Evolutionary conservation across 2,113 vertebrate species (phyloP).

Genomic region (Melanostigma gelatinosum): DNA sequence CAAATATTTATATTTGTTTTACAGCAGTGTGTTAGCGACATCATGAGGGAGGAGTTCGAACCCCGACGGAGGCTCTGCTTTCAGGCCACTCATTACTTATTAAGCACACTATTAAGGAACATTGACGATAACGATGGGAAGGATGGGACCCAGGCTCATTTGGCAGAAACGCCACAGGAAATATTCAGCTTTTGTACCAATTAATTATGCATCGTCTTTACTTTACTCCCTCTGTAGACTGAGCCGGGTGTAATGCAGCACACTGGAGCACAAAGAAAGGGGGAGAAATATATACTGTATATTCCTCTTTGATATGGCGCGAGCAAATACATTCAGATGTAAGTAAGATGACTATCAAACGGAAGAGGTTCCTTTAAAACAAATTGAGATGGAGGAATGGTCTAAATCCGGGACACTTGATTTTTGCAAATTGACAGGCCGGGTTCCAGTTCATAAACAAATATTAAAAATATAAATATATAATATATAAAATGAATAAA

Average conservation of each 20-base stretch:
- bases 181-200: conserved; percentile 64
- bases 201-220: conserved; percentile 70
- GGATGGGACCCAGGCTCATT: conserved; percentile 64
- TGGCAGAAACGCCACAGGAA: conserved; percentile 70
- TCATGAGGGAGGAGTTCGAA: not conserved
- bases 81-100: conserved; percentile 74
- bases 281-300: not conserved
- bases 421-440: too few relatives aligned
- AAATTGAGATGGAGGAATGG: not conserved
- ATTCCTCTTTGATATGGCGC: not conserved
- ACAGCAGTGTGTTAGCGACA: not conserved
- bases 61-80: conserved; percentile 30
- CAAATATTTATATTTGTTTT: not conserved
- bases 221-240: conserved; percentile 45
- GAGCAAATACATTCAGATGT: not conserved
- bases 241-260: conserved; percentile 19
- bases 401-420: not conserved
- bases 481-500: not conserved
- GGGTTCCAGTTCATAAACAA: not conserved
- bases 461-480: not conserved
- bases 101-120: conserved; percentile 70
- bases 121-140: conserved; percentile 73
- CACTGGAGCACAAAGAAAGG: not conserved
- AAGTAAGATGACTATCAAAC: not conserved
- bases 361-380: not conserved